phyloP scores from a whole-genome alignment of 1,140 invertebrate genomes.

The Bombus haemorrhoidalis region DNA sequence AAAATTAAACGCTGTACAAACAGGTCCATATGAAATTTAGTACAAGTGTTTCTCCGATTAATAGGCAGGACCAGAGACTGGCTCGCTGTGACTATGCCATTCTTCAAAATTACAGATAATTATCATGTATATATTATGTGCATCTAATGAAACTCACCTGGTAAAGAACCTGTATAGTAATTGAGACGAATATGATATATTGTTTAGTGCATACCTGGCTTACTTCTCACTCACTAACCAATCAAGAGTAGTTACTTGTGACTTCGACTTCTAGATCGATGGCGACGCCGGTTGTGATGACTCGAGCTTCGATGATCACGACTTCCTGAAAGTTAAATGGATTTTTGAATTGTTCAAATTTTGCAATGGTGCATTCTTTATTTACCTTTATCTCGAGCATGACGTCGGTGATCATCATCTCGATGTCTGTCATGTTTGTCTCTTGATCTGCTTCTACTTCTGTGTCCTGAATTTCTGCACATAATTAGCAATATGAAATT shows the following conservation, averaged over 20 bases:
- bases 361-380: slow-evolving; percentile 20
- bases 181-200: slow-evolving; percentile 82
- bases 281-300: slow-evolving; percentile 78
- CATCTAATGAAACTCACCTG: slow-evolving; percentile 82
- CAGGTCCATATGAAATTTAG: slow-evolving; percentile 64
- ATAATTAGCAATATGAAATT: neutral
- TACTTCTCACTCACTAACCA: slow-evolving; percentile 83
- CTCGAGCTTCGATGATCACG: slow-evolving; percentile 79
- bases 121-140: slow-evolving; percentile 80
- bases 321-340: slow-evolving; percentile 64
- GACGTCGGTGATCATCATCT: slow-evolving; percentile 79
- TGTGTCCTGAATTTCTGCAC: slow-evolving; percentile 77
- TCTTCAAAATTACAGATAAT: slow-evolving; percentile 75
- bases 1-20: slow-evolving; percentile 64
- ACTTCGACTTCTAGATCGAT: slow-evolving; percentile 82
- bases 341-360: neutral
- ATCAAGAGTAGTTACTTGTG: slow-evolving; percentile 83
- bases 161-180: slow-evolving; percentile 81
- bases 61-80: slow-evolving; percentile 60
- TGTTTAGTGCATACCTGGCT: slow-evolving; percentile 82
- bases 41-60: slow-evolving; percentile 61
- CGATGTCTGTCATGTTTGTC: slow-evolving; percentile 79
- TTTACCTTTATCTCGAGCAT: slow-evolving; percentile 79
- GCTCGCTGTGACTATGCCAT: slow-evolving; percentile 66
- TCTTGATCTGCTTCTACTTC: slow-evolving; percentile 79